Percentiles rank a stretch among this genome's conserved stretches.
These are phyloP conservation scores for Lagria hirta DNA, from an alignment of 2,888 invertebrate genomes.

Conservation along the genomic window DNA sequence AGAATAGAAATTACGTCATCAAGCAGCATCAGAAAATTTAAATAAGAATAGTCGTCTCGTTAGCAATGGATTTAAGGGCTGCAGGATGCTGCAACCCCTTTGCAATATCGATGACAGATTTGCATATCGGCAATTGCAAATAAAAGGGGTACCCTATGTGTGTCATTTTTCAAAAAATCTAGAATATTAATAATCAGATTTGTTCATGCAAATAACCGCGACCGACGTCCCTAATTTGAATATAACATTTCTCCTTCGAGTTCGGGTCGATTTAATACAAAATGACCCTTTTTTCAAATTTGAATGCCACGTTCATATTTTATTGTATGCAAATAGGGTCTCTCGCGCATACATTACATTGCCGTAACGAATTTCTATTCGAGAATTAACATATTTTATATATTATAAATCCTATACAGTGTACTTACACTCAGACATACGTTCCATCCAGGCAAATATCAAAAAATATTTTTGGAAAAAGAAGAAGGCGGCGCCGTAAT, in stretches of 20 bases:
- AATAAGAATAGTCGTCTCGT: constrained; percentile 43
- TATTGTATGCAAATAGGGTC: constrained; percentile 28
- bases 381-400: constrained; percentile 49
- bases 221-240: constrained; percentile 8
- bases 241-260: not conserved
- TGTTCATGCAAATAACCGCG: constrained; percentile 12
- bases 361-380: constrained; percentile 51
- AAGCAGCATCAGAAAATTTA: too few species aligned
- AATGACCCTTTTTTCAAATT: constrained; percentile 29
- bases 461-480: constrained; percentile 9
- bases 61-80: constrained; percentile 36
- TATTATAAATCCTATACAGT: constrained; percentile 40
- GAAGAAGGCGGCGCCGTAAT: constrained; percentile 3
- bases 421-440: too few species aligned
- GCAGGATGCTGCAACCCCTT: constrained; percentile 30
- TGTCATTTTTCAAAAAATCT: constrained; percentile 2
- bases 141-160: constrained; percentile 5
- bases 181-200: constrained; percentile 1
- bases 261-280: constrained; percentile 19
- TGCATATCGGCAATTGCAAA: constrained; percentile 17
- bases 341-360: constrained; percentile 22
- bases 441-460: constrained; percentile 12
- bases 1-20: too few species aligned
- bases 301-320: constrained; percentile 29
- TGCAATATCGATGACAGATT: constrained; percentile 17